phyloP scores from a whole-genome alignment of 1,140 invertebrate genomes.

The Nephotettix cincticeps region DNA sequence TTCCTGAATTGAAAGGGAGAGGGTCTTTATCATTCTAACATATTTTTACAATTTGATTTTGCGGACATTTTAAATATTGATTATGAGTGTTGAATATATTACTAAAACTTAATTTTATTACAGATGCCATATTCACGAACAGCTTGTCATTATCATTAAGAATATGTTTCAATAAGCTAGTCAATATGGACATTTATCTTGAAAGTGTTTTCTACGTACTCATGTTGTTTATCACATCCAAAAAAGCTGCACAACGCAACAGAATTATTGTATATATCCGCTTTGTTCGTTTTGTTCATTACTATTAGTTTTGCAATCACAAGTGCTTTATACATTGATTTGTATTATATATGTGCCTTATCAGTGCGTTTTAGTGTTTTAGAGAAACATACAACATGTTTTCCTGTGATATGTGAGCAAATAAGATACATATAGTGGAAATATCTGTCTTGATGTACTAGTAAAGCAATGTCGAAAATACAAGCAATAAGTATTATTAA shows the following conservation, averaged over 20 bases:
- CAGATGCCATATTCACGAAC: too few species aligned
- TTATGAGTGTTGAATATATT: too few species aligned
- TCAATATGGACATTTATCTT: too few species aligned
- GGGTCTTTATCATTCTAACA: too few species aligned
- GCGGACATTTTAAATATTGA: too few species aligned
- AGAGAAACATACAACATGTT: not conserved
- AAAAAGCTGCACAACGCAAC: not conserved
- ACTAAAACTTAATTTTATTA: too few species aligned
- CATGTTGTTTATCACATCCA: not conserved
- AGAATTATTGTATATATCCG: not conserved
- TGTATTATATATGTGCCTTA: conserved; percentile 14
- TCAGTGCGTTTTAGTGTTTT: not conserved
- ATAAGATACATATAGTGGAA: not conserved
- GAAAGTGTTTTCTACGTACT: not conserved
- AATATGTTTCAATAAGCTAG: too few species aligned
- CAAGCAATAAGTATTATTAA: conserved; percentile 3
- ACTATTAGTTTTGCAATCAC: not conserved
- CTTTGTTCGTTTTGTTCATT: not conserved
- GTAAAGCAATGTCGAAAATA: not conserved
- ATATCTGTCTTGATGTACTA: not conserved
- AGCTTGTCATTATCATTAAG: too few species aligned
- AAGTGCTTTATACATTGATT: not conserved
- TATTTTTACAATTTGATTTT: too few species aligned
- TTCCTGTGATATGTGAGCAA: conserved; percentile 7
- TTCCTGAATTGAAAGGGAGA: too few species aligned